Evolutionary conservation across 2,797 vertebrate species (phyloP).

Genomic region (Tapirus indicus): DNA sequence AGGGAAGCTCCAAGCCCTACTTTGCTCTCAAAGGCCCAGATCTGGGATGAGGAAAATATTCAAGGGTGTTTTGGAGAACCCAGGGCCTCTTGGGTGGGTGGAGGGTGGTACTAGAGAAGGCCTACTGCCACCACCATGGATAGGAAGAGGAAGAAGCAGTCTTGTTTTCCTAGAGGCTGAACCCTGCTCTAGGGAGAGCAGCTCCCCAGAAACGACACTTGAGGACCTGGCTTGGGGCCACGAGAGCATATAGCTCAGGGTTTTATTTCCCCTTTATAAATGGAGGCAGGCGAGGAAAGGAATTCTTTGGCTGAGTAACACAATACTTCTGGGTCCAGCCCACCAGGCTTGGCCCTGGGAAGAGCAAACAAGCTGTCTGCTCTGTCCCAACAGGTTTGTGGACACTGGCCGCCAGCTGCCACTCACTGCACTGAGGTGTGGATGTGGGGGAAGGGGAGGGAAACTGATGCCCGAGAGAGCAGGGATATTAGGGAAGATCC

Average conservation of each 20-base stretch:
- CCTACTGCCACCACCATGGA: neutral
- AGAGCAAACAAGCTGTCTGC: constrained; percentile 83
- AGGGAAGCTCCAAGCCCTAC: neutral
- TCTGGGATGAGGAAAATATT: neutral
- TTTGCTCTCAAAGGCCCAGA: neutral
- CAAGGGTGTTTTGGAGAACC: neutral
- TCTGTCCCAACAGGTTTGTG: constrained; percentile 76
- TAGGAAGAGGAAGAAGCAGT: neutral
- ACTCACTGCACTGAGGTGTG: constrained; percentile 51
- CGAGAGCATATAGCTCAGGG: neutral
- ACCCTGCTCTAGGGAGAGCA: constrained; percentile 46
- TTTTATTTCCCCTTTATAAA: constrained; percentile 74
- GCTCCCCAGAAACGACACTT: constrained; percentile 47
- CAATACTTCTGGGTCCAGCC: constrained; percentile 57
- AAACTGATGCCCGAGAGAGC: neutral
- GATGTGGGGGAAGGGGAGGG: neutral
- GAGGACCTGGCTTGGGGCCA: constrained; percentile 76
- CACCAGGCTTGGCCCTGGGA: constrained; percentile 84
- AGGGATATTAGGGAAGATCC: neutral
- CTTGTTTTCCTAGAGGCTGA: constrained; percentile 4
- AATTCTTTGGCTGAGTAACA: constrained; percentile 81
- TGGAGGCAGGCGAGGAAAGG: constrained; percentile 48
- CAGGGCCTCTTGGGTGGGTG: neutral
- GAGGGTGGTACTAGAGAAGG: neutral
- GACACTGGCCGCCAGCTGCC: constrained; percentile 63